These are phyloP conservation scores for Platycnemis pennipes DNA, from an alignment of 2,888 invertebrate genomes.

Conservation along the genomic window DNA sequence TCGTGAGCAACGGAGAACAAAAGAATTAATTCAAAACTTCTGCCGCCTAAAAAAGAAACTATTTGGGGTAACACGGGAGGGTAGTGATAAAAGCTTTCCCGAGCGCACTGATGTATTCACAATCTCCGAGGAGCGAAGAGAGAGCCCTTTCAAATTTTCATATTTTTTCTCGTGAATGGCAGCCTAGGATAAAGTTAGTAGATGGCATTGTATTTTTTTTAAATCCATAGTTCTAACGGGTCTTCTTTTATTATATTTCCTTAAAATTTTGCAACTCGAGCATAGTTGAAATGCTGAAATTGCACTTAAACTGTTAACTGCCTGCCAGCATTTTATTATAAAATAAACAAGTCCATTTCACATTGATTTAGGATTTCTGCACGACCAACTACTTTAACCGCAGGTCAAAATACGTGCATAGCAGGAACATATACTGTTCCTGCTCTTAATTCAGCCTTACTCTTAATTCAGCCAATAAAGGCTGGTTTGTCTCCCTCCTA, in stretches of 20 bases:
- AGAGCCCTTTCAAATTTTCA: neutral
- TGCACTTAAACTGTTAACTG: neutral
- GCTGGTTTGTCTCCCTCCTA: too few species aligned
- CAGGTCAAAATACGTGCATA: too few species aligned
- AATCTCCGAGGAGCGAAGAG: neutral
- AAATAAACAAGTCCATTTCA: neutral
- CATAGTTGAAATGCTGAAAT: neutral
- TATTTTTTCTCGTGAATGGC: neutral
- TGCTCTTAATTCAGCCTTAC: too few species aligned
- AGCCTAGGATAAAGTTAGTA: neutral
- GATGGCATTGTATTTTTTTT: neutral
- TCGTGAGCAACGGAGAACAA: neutral
- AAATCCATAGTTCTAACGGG: neutral
- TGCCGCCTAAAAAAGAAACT: neutral
- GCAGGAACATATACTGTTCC: too few species aligned
- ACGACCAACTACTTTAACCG: too few species aligned
- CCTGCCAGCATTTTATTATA: neutral
- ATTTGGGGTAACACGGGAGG: neutral
- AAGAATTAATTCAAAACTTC: constrained; percentile 15
- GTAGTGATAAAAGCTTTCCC: neutral
- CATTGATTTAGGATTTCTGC: too few species aligned
- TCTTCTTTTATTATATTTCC: neutral
- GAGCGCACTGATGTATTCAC: neutral
- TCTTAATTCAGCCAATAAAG: too few species aligned
- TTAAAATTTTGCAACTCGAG: neutral